phyloP scores from a whole-genome alignment of 2,888 invertebrate genomes.

The Rhagophthalmus giganteus region DNA sequence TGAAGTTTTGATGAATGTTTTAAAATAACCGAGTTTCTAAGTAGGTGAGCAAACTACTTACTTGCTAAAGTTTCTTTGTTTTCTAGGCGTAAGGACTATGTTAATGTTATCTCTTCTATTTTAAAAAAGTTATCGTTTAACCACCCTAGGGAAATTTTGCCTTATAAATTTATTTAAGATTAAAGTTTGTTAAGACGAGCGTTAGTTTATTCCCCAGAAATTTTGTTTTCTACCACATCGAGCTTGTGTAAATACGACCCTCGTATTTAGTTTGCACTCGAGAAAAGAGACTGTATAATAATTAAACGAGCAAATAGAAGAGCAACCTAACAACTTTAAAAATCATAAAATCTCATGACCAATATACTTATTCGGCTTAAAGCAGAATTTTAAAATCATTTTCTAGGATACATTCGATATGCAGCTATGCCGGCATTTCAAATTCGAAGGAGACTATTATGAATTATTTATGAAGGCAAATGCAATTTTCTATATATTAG shows the following conservation, averaged over 20 bases:
- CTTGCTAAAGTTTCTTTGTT: no score
- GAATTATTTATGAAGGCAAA: slow-evolving; percentile 44
- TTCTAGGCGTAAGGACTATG: no score
- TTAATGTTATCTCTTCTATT: background rate
- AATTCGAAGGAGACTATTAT: slow-evolving; percentile 37
- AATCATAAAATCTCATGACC: background rate
- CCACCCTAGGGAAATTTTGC: background rate
- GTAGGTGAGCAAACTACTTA: no score
- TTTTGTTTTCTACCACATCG: background rate
- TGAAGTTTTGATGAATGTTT: no score
- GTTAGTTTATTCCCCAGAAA: background rate
- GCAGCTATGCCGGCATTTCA: slow-evolving; percentile 21
- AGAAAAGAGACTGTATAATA: background rate
- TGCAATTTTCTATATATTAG: slow-evolving; percentile 43
- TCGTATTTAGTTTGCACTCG: background rate
- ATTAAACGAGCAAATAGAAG: no score
- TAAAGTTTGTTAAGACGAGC: background rate
- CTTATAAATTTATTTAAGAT: background rate
- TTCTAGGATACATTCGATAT: slow-evolving; percentile 27
- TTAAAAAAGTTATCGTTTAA: background rate
- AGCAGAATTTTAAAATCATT: slow-evolving; percentile 29
- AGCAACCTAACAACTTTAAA: background rate
- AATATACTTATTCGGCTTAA: slow-evolving; percentile 16
- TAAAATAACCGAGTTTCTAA: no score
- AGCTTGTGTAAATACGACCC: background rate